Evolutionary conservation across 2,888 invertebrate genomes (phyloP).

Genomic region (Parapristionchus giblindavisi): DNA sequence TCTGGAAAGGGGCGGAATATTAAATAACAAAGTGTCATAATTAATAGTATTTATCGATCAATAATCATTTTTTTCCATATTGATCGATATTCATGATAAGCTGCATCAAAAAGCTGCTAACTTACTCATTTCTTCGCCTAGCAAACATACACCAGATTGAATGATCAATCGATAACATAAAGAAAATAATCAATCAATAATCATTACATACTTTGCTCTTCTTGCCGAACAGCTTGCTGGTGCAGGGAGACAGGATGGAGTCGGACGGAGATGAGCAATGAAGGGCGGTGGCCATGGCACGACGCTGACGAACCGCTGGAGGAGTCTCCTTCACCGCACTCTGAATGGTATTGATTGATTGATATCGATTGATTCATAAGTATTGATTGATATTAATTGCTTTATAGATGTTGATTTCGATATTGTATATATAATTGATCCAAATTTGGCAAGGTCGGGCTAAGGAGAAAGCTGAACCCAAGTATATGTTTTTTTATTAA

Average conservation of each 20-base stretch:
- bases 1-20: conserved; percentile 16
- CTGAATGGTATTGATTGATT: conserved; percentile 1
- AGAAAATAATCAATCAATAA: not conserved
- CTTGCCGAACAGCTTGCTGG: conserved; percentile 45
- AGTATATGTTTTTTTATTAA: too few relatives aligned
- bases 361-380: too few relatives aligned
- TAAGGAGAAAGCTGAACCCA: too few relatives aligned
- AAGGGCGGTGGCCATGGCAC: conserved; percentile 24
- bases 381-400: too few relatives aligned
- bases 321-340: conserved; percentile 38
- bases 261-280: conserved; percentile 49
- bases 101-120: too few relatives aligned
- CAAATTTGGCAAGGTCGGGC: too few relatives aligned
- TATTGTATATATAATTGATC: too few relatives aligned
- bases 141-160: not conserved
- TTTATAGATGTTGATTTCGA: too few relatives aligned
- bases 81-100: too few relatives aligned
- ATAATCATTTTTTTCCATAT: too few relatives aligned
- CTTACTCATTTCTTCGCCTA: too few relatives aligned
- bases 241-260: conserved; percentile 55
- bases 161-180: not conserved
- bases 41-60: not conserved
- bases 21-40: not conserved
- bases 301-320: conserved; percentile 31
- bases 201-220: conserved; percentile 20